These are phyloP conservation scores for Cephus cinctus DNA, from an alignment of 1,140 invertebrate species.

Conservation along the genomic window DNA sequence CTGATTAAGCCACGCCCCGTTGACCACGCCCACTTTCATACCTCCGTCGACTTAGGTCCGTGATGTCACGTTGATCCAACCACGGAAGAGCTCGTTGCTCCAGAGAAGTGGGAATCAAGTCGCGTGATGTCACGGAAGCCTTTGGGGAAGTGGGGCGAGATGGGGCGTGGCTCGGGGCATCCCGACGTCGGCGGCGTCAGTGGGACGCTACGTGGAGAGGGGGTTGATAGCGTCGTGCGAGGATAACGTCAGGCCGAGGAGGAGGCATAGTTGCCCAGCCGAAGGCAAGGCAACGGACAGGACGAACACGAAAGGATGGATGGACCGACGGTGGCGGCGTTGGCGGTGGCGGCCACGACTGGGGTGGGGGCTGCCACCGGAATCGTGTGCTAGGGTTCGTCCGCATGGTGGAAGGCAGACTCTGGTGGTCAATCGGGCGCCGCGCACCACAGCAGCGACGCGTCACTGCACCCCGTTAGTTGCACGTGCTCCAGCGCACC, in stretches of 20 bases:
- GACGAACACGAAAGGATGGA: slow-evolving; percentile 11
- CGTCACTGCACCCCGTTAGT: slow-evolving; percentile 47
- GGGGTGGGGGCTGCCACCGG: slow-evolving; percentile 35
- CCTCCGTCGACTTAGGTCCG: slow-evolving; percentile 23
- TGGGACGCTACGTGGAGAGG: too few relatives aligned
- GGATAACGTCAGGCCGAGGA: slow-evolving; percentile 7
- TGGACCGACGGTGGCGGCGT: slow-evolving; percentile 3
- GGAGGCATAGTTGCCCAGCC: not conserved
- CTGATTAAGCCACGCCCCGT: not conserved
- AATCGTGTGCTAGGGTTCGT: slow-evolving; percentile 41
- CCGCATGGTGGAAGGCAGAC: slow-evolving; percentile 51
- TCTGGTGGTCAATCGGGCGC: slow-evolving; percentile 55
- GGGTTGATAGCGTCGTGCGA: slow-evolving; percentile 5
- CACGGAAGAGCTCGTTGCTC: slow-evolving; percentile 21
- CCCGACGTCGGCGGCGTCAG: too few relatives aligned
- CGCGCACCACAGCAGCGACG: slow-evolving; percentile 53
- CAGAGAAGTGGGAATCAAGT: too few relatives aligned
- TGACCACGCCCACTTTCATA: not conserved
- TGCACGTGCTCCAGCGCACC: slow-evolving; percentile 45
- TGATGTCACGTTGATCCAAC: slow-evolving; percentile 23
- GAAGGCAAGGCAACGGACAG: slow-evolving; percentile 1
- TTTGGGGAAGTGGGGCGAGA: too few relatives aligned
- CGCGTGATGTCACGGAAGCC: too few relatives aligned
- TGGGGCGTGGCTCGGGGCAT: too few relatives aligned
- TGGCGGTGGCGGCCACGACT: slow-evolving; percentile 14